phyloP scores from a whole-genome alignment of 2,797 vertebrate species.

The Pseudochromis fuscus region DNA sequence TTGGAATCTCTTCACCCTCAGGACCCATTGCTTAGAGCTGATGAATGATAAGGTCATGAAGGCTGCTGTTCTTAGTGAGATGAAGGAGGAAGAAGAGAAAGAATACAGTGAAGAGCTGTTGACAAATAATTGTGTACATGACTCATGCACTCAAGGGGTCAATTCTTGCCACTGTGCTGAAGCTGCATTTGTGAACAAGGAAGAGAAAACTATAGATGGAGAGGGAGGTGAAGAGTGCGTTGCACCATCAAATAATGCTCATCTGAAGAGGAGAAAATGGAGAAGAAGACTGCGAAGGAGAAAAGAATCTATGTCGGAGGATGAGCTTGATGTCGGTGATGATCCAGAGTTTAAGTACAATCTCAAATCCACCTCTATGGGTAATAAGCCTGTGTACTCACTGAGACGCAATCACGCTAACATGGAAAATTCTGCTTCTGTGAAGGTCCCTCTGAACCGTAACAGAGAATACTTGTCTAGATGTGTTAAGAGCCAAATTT shows the following conservation, averaged over 20 bases:
- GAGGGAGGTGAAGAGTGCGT: constrained; percentile 19
- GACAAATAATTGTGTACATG: constrained; percentile 56
- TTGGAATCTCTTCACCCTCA: constrained; percentile 96
- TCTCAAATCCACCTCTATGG: constrained; percentile 48
- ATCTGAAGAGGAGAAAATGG: constrained; percentile 75
- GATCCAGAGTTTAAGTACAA: constrained; percentile 79
- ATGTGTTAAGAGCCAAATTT: constrained; percentile 81
- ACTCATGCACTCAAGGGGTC: constrained; percentile 31
- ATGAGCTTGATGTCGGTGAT: constrained; percentile 70
- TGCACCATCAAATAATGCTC: constrained; percentile 21
- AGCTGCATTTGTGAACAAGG: constrained; percentile 13
- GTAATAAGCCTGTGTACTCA: constrained; percentile 69
- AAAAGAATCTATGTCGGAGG: constrained; percentile 63
- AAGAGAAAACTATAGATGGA: constrained; percentile 4
- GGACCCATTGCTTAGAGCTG: constrained; percentile 92
- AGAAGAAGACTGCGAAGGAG: constrained; percentile 63
- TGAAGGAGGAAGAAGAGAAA: constrained; percentile 85
- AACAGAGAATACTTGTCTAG: constrained; percentile 82
- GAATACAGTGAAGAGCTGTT: constrained; percentile 62
- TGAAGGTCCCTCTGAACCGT: constrained; percentile 73
- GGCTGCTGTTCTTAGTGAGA: constrained; percentile 84
- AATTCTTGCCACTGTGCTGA: constrained; percentile 41
- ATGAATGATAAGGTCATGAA: constrained; percentile 89
- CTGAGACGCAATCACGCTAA: constrained; percentile 68
- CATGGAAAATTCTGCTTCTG: constrained; percentile 56